These are phyloP conservation scores for Hylaeus anthracinus DNA, from an alignment of 1,140 invertebrate species.

Conservation along the genomic window DNA sequence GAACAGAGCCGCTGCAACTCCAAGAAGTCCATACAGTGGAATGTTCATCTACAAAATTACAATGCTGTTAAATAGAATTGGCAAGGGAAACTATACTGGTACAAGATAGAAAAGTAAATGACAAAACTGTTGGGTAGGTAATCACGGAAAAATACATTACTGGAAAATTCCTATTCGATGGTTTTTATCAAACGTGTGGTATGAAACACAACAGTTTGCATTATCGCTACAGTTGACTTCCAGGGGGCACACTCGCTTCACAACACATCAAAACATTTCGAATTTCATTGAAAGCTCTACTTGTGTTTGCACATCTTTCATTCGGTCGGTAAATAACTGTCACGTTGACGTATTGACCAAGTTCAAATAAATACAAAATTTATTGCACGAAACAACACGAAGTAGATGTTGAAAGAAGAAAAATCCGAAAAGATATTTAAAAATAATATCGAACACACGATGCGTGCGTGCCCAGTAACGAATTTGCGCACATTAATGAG, in stretches of 20 bases:
- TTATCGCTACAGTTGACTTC: neutral
- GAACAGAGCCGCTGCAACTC: slow-evolving; percentile 73
- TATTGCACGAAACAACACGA: neutral
- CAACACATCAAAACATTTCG: neutral
- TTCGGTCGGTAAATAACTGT: neutral
- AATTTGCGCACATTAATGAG: slow-evolving; percentile 31
- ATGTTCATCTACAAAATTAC: slow-evolving; percentile 76
- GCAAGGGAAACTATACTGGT: neutral
- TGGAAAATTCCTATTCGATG: slow-evolving; percentile 33
- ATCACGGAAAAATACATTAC: slow-evolving; percentile 34
- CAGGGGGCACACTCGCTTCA: neutral
- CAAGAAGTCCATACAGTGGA: slow-evolving; percentile 74
- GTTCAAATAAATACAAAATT: no score
- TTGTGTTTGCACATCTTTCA: neutral
- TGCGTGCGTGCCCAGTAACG: slow-evolving; percentile 13
- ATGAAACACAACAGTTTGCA: neutral
- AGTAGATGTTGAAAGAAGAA: neutral
- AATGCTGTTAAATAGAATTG: slow-evolving; percentile 10
- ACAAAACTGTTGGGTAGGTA: slow-evolving; percentile 22
- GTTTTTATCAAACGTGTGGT: neutral
- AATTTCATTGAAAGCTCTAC: neutral
- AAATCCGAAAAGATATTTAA: neutral
- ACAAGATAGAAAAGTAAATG: slow-evolving; percentile 1
- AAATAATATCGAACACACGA: neutral
- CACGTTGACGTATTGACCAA: neutral